Base-by-base conservation (phyloP, 2,888 invertebrate genomes). In the Lissocephala sabroskyi region DNA sequence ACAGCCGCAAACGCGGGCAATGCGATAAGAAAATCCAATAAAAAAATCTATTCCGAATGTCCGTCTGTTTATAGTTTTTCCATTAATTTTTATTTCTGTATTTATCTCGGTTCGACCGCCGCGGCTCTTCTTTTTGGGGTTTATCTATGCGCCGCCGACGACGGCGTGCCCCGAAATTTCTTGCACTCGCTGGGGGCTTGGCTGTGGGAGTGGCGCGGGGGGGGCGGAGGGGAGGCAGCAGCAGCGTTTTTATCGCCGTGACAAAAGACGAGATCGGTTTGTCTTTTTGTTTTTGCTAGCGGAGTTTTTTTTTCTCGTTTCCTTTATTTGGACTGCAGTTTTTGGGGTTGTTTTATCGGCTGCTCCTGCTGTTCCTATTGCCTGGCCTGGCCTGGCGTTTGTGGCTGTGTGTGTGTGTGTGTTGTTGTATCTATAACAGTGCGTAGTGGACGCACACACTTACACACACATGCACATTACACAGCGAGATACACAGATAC, bases 341-440 rank as follows among this genome's bases (percentile, higher is more conserved):
- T 75, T 68, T 56, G 75, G 68, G 68, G 68, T 75, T 68, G 68
- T 68, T 66, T 63, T 73, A 71, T 71, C 53, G 71, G 33, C 45
- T 51, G 45, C 16, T 35, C 35, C 35, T 35, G 53, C 58, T 30
- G 30, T 47, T 36, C 56, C 56, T 18, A 13, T 32, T 46, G 44
- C 57, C 74, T 68, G n/a, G n/a, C n/a, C n/a, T n/a, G n/a, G n/a
- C n/a, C n/a, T n/a, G n/a, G n/a, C n/a, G n/a, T n/a, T n/a, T n/a
- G n/a, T n/a, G n/a, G n/a, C n/a, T n/a, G n/a, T n/a, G n/a, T n/a
- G n/a, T n/a, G n/a, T n/a, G n/a, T n/a, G n/a, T n/a, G n/a, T n/a
- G 68, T 68, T 68, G 68, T 75, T 68, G 68, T 68, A 71, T 68
- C 68, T 68, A 68, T 68, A 68, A 71, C 71, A 68, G 66, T 62